Evolutionary conservation across 2,113 vertebrate genomes (phyloP).

Genomic region (Galemys pyrenaicus): DNA sequence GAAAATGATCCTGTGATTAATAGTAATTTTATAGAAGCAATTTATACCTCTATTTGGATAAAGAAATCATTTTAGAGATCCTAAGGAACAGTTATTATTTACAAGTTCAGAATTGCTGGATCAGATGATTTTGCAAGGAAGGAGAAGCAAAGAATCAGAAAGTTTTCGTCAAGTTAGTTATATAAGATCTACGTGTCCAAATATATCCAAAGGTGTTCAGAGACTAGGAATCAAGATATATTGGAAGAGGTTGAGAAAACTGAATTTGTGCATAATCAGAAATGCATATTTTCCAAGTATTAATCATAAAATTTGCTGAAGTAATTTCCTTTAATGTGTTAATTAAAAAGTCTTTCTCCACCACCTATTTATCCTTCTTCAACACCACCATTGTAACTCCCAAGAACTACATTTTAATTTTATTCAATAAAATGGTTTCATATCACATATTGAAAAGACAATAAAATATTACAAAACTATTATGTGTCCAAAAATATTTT

Average conservation of each 20-base stretch:
- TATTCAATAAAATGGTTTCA: not conserved
- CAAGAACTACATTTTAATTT: not conserved
- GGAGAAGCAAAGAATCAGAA: not conserved
- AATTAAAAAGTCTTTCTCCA: not conserved
- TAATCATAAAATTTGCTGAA: not conserved
- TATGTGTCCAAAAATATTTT: not conserved
- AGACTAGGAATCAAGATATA: not conserved
- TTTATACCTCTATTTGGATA: not conserved
- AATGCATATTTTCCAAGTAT: not conserved
- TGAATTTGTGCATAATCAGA: not conserved
- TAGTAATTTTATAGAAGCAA: not conserved
- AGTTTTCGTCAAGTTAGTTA: not conserved
- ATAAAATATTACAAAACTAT: not conserved
- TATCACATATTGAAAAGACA: not conserved
- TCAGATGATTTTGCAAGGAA: not conserved
- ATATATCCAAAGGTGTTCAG: not conserved
- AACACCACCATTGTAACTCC: not conserved
- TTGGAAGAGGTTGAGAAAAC: fast-evolving
- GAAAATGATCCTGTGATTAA: not conserved
- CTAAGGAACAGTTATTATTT: not conserved
- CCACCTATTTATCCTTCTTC: not conserved
- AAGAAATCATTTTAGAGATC: not conserved
- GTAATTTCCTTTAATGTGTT: not conserved
- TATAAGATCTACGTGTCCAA: fast-evolving
- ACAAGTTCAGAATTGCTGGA: not conserved